Evolutionary conservation across 2,888 invertebrate species (phyloP).

Genomic region (Temnothorax rugatulus): DNA sequence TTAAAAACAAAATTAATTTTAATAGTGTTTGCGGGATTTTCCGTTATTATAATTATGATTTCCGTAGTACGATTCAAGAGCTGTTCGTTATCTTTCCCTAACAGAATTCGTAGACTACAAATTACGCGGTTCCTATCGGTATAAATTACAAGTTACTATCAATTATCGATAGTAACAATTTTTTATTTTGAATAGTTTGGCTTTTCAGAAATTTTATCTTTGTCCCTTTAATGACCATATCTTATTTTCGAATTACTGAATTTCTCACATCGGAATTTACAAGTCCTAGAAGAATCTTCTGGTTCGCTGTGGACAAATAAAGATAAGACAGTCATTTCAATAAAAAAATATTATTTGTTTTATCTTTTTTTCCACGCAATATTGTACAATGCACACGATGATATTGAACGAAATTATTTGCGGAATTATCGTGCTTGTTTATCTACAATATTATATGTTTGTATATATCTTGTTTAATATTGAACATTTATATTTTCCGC

Average conservation of each 20-base stretch:
- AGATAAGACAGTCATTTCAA: not conserved
- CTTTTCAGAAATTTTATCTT: constrained; percentile 60
- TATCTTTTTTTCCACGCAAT: not conserved
- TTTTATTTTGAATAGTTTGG: constrained; percentile 67
- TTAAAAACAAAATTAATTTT: not conserved
- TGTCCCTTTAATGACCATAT: not conserved
- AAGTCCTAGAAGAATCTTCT: constrained; percentile 65
- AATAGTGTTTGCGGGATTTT: not conserved
- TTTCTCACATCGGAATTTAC: constrained; percentile 66
- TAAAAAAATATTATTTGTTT: not conserved
- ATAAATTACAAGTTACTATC: not conserved
- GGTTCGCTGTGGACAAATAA: constrained; percentile 69
- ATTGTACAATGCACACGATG: no score
- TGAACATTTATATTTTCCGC: not conserved
- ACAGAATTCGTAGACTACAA: constrained; percentile 77
- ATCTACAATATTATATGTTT: no score
- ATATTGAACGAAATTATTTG: not conserved
- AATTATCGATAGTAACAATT: constrained; percentile 55
- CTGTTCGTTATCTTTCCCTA: constrained; percentile 75
- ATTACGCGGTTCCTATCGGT: constrained; percentile 71
- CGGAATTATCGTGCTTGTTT: not conserved
- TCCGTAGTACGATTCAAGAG: constrained; percentile 62
- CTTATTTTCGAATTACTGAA: constrained; percentile 66
- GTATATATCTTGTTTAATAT: not conserved
- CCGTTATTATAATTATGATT: not conserved